These are phyloP conservation scores for Austrofundulus limnaeus DNA, from an alignment of 2,113 vertebrate species.

Conservation along the genomic window DNA sequence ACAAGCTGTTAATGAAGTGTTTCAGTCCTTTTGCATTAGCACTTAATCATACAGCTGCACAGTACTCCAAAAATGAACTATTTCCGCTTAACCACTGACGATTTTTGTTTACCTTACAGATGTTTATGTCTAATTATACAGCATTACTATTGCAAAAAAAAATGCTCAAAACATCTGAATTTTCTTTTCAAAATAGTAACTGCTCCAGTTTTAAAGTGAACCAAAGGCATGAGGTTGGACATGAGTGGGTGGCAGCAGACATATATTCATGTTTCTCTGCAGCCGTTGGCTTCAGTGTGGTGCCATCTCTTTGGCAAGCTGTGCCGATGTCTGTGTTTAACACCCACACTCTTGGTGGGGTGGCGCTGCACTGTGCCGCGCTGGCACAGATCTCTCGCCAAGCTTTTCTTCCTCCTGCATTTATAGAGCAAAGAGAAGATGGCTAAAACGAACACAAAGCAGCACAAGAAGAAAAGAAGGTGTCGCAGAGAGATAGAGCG, in stretches of 20 bases:
- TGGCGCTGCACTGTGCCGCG: constrained; percentile 52
- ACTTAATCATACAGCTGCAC: no score
- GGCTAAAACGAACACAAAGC: constrained; percentile 55
- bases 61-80: not conserved
- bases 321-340: constrained; percentile 64
- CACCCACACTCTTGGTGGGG: constrained; percentile 70
- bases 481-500: constrained; percentile 53
- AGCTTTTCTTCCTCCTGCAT: constrained; percentile 44
- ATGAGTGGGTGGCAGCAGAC: constrained; percentile 59
- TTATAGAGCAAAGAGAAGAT: constrained; percentile 45
- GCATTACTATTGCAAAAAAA: constrained; percentile 7
- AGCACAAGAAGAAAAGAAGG: constrained; percentile 48
- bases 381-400: constrained; percentile 59
- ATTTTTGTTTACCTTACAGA: not conserved
- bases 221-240: constrained; percentile 34
- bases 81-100: not conserved
- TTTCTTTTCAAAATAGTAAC: not conserved
- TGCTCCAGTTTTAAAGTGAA: constrained; percentile 32
- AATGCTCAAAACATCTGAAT: not conserved
- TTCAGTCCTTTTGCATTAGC: no score
- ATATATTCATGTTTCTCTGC: constrained; percentile 61
- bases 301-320: constrained; percentile 66
- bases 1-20: no score
- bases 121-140: not conserved
- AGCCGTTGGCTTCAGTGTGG: constrained; percentile 54